Evolutionary conservation across 2,888 invertebrate genomes (phyloP), one percentile per base, ranked within the genome.

Genomic region (Polydesmus complanatus): DNA sequence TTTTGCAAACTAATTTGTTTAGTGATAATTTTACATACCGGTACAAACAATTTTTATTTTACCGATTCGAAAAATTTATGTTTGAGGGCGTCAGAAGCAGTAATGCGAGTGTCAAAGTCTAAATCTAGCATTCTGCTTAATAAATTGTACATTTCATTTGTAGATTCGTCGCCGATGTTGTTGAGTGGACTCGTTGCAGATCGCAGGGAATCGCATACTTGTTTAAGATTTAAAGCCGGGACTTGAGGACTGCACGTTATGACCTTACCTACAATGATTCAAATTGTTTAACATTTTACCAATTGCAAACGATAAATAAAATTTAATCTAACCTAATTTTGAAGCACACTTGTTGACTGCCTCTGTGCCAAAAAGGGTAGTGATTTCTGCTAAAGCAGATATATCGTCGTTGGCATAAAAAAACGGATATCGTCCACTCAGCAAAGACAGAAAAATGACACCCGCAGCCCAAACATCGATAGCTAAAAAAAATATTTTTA

Each of bases 401-500:
- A 82, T 76, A 70, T 88, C 87, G 73, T 88, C 88, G 37, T 83
- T 80, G 23, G 88, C 87, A 68, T 85, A 83, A 73, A 92, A 88
- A 73, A 92, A 86, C 58, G 89, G 89, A 76, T 87, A 88, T 14
- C 88, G 83, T 51, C 83, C 83, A 67, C 85, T 84, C 48, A 92
- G 77, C 66, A 88, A 79, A 57, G 83, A 83, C 3, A 88, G 76
- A 70, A 92, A 81, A 67, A 92, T 88, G 56, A 92, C 85, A 62
- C 92, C 92, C 52, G 83, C 82, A 56, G 92, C 88, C 92, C 93
- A 93, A 68, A 88, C 79, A 76, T 93, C 93, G 66, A 93, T 86
- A 64, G 86, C 87, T 80, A 72, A 47, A 75, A 73, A 65, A 58
- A 57, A 18, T 56, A 53, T 53, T 26, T 53, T 48, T 53, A 49